Conservation (phyloP, 2,888 invertebrate species). For the Temnothorax ravouxi region DNA sequence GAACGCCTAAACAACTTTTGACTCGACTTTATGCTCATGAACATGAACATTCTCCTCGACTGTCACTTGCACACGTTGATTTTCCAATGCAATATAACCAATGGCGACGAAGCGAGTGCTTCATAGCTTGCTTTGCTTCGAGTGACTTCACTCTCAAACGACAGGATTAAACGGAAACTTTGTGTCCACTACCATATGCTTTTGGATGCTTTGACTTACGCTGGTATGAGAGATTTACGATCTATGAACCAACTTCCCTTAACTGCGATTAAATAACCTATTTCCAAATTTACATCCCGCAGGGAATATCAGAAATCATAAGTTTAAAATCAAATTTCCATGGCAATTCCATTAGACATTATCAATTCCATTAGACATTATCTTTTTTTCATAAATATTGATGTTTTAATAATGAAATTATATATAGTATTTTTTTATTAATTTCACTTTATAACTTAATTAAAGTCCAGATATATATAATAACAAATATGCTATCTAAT, state of each 20-base stretch:
- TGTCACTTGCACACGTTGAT: conserved; percentile 34
- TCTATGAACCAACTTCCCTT: conserved; percentile 21
- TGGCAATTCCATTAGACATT: neutral
- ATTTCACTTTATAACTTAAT: neutral
- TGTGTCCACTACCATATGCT: conserved; percentile 9
- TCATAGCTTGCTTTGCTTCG: conserved; percentile 38
- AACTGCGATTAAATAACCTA: conserved; percentile 27
- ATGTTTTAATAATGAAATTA: neutral
- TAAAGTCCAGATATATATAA: neutral
- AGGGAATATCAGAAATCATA: neutral
- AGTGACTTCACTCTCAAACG: conserved; percentile 35
- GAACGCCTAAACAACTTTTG: conserved; percentile 40
- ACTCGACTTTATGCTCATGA: conserved; percentile 35
- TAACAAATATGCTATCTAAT: neutral
- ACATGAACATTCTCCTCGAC: conserved; percentile 20
- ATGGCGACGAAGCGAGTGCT: conserved; percentile 11
- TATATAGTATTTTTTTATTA: neutral
- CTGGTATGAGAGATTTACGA: conserved; percentile 7
- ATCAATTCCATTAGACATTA: neutral
- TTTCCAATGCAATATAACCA: conserved; percentile 49
- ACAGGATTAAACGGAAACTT: conserved; percentile 32
- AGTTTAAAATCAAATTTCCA: neutral
- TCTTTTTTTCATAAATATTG: neutral
- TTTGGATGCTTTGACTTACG: conserved; percentile 43
- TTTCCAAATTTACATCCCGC: conserved; percentile 24